phyloP scores from a whole-genome alignment of 2,797 vertebrate species.

The Taenioides sp. region DNA sequence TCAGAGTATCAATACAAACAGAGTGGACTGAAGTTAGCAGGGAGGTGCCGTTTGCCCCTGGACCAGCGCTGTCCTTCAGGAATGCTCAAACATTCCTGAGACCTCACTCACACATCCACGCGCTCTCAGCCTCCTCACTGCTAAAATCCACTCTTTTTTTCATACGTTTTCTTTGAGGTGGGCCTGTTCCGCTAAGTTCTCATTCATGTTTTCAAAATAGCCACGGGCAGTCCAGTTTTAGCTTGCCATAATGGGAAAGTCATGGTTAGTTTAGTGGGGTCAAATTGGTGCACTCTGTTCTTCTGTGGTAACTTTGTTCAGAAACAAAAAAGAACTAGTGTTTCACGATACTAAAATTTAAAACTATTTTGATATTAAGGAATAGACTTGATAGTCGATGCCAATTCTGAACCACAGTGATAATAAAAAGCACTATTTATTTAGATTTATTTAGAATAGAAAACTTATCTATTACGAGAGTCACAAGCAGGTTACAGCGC shows the following conservation, averaged over 20 bases:
- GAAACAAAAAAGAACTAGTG: neutral
- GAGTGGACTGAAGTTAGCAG: constrained; percentile 11
- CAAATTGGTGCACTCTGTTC: neutral
- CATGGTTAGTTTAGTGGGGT: neutral
- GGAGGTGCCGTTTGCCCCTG: constrained; percentile 8
- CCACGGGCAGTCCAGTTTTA: constrained; percentile 8
- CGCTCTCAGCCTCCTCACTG: constrained; percentile 30
- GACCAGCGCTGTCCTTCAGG: constrained; percentile 45
- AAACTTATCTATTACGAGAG: no score
- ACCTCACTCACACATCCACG: constrained; percentile 48
- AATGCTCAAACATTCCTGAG: constrained; percentile 70
- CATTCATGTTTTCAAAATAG: constrained; percentile 5
- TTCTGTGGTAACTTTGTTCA: neutral
- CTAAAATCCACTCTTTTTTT: neutral
- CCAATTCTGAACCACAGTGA: no score
- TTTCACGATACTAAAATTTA: no score
- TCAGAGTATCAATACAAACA: no score
- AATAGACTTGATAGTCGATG: no score
- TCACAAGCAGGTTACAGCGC: no score
- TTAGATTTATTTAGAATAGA: no score
- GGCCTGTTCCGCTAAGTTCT: neutral
- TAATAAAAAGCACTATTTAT: no score
- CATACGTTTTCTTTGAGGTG: neutral
- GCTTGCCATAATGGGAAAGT: neutral
- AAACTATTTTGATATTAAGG: no score